Base-by-base conservation (phyloP, 1,140 invertebrate genomes). In the Gryon sp. region DNA sequence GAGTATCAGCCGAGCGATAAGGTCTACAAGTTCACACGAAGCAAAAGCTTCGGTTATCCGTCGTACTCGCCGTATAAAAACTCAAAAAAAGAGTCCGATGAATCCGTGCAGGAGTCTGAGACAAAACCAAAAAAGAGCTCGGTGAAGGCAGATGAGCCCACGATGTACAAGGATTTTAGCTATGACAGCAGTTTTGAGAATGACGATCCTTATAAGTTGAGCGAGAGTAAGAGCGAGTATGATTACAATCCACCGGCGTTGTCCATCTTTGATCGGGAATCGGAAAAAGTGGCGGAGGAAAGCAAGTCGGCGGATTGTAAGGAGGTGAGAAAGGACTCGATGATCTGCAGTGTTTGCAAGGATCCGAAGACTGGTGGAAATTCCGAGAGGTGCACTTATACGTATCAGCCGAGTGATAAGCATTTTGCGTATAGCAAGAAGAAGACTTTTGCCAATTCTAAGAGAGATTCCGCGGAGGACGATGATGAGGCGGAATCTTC, bases 351-450 rank as follows among this genome's bases (percentile, higher is more conserved):
- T 46, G 84, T 92, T 1, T 95, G 94, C 79, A 91, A 92, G 78
- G 91, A 94, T 79, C 90, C 91, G 0, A 91, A 92, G 79, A 93
- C 91, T 0, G 92, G 92, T n/a, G 93, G 91, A 8, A 92, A 92
- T 57, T 94, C 91, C 59, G 93, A 94, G 86, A 91, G 92, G 32
- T 94, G 93, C 79, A 92, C 91, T 0, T 94, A 94, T 81, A 90
- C 90, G 7, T 91, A 91, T 6, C 89, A 92, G 65, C 93, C 93
- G 0, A 91, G 91, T 68, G 92, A 92, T 70, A 92, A 94, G 78
- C 88, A 92, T 73, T 94, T 92, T 77, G 91, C 93, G 8, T 93
- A 92, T 77, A 81, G 53, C 2, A 83, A 83, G 26, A 84, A 83
- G 1, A 85, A 79, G 11, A 81, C 83, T 0, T 86, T 83, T 19